These are phyloP conservation scores for Parasteatoda tepidariorum DNA, from an alignment of 1,140 invertebrate genomes.

Conservation along the genomic window DNA sequence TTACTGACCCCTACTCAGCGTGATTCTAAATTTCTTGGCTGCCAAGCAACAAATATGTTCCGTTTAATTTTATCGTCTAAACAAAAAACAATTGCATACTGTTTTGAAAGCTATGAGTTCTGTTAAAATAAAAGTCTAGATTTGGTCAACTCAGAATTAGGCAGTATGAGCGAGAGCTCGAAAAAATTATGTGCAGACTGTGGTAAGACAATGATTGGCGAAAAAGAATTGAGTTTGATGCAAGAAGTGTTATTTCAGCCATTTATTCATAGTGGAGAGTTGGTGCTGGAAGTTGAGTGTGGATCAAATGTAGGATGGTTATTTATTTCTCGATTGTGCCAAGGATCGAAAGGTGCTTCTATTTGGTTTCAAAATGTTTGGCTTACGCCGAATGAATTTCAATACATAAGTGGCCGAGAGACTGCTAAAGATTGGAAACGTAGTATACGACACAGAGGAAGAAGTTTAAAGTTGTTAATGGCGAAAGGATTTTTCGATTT, in stretches of 20 bases:
- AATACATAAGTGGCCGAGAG: conserved; percentile 71
- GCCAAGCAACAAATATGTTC: neutral
- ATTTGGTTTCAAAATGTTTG: conserved; percentile 69
- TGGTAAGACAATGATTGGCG: conserved; percentile 6
- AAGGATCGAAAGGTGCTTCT: conserved; percentile 70
- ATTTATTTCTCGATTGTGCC: conserved; percentile 69
- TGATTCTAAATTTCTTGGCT: neutral
- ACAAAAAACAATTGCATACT: no score
- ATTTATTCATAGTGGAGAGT: conserved; percentile 67
- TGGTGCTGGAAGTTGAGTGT: conserved; percentile 70
- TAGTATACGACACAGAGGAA: conserved; percentile 72
- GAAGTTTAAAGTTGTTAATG: conserved; percentile 71
- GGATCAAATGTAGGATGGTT: conserved; percentile 68
- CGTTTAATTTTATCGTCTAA: neutral
- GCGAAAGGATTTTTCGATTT: conserved; percentile 70
- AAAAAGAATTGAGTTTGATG: neutral
- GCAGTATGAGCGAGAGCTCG: neutral
- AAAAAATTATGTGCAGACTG: conserved; percentile 14
- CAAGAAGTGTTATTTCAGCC: conserved; percentile 63
- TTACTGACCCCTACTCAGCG: conserved; percentile 11
- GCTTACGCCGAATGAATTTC: conserved; percentile 73
- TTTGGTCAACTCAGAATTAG: neutral
- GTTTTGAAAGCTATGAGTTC: neutral
- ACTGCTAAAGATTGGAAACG: conserved; percentile 73
- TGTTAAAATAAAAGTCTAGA: neutral